phyloP scores from a whole-genome alignment of 2,797 vertebrate species.

The Brachymystax lenok region DNA sequence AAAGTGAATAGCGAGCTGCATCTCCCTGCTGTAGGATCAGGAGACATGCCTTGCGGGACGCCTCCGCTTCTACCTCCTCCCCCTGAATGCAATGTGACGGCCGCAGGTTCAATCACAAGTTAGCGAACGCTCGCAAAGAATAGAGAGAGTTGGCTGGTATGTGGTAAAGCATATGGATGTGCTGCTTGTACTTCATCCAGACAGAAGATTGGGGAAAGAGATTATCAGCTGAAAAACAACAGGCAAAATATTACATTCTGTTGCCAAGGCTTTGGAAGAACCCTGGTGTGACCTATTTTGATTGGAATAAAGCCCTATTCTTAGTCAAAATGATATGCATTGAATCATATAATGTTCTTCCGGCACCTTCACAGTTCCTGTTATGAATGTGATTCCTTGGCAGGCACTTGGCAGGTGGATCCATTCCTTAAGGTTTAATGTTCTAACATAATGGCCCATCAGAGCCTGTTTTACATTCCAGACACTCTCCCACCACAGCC shows the following conservation, averaged over 20 bases:
- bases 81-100: slow-evolving; percentile 54
- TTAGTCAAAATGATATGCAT: neutral
- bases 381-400: slow-evolving; percentile 14
- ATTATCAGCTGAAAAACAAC: neutral
- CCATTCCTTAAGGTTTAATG: slow-evolving; percentile 10
- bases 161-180: neutral
- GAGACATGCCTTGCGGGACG: slow-evolving; percentile 61
- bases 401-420: slow-evolving; percentile 9
- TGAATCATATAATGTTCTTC: neutral
- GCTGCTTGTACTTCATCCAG: neutral
- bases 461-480: slow-evolving; percentile 35
- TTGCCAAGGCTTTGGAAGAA: neutral
- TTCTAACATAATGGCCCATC: slow-evolving; percentile 35
- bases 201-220: neutral
- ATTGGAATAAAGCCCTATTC: neutral
- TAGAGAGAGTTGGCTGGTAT: slow-evolving; percentile 7
- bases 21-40: slow-evolving; percentile 53
- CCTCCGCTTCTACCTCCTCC: slow-evolving; percentile 48
- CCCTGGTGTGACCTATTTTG: slow-evolving; percentile 1
- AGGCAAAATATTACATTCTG: neutral
- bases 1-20: slow-evolving; percentile 55
- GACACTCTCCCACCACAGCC: neutral
- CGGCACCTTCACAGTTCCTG: neutral
- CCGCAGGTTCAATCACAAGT: slow-evolving; percentile 49
- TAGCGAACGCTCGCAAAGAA: slow-evolving; percentile 19